Evolutionary conservation across 2,797 vertebrate species (phyloP).

Genomic region (Calcarius lapponicus): DNA sequence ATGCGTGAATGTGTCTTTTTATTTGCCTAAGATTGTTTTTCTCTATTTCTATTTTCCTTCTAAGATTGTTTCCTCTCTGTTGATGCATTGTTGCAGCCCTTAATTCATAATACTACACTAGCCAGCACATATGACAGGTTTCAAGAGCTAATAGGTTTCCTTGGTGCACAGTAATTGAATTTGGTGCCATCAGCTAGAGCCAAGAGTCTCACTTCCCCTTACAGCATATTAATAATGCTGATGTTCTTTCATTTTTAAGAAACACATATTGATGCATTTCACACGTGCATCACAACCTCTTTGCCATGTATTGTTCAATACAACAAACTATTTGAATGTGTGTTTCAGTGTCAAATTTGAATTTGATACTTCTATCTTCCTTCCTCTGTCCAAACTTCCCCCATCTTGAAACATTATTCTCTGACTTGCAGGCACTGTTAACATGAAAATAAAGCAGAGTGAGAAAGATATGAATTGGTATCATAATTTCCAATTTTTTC

Average conservation of each 20-base stretch:
- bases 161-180: not conserved
- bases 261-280: not conserved
- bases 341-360: not conserved
- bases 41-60: no score
- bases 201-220: not conserved
- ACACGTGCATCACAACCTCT: not conserved
- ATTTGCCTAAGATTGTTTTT: not conserved
- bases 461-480: not conserved
- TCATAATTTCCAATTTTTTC: not conserved
- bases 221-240: not conserved
- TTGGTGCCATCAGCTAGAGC: not conserved
- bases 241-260: not conserved
- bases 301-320: not conserved
- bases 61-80: not conserved
- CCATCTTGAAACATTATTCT: not conserved
- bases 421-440: not conserved
- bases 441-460: not conserved
- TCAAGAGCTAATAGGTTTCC: not conserved
- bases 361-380: not conserved
- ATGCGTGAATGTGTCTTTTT: not conserved
- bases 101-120: not conserved
- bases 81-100: not conserved
- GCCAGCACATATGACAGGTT: not conserved
- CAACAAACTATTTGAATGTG: not conserved
- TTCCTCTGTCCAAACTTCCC: not conserved